phyloP scores from a whole-genome alignment of 2,888 invertebrate species.

The Ectemnius cavifrons region DNA sequence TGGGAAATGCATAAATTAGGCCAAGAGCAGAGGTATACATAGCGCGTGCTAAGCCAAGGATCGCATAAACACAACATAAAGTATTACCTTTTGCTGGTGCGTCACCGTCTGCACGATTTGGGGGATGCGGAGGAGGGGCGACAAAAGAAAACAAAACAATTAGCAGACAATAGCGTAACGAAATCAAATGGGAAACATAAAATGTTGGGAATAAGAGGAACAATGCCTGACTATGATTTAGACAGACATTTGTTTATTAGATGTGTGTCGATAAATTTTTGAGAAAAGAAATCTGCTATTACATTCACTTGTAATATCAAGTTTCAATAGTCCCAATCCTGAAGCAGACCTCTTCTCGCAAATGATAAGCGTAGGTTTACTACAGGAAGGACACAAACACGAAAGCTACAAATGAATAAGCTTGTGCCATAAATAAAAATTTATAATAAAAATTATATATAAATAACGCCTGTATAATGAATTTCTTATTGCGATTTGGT shows the following conservation, averaged over 20 bases:
- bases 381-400: slow-evolving; percentile 13
- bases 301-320: too few species aligned
- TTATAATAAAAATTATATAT: too few species aligned
- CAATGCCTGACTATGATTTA: too few species aligned
- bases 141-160: slow-evolving; percentile 68
- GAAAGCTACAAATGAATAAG: slow-evolving; percentile 37
- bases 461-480: too few species aligned
- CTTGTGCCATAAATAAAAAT: slow-evolving; percentile 6
- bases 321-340: not conserved
- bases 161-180: slow-evolving; percentile 70
- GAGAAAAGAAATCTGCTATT: too few species aligned
- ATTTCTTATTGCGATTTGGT: too few species aligned
- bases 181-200: slow-evolving; percentile 56
- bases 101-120: slow-evolving; percentile 74
- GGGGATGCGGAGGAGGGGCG: slow-evolving; percentile 63
- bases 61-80: slow-evolving; percentile 59
- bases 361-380: slow-evolving; percentile 13
- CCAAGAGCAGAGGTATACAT: not conserved
- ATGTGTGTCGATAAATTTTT: too few species aligned
- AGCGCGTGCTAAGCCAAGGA: slow-evolving; percentile 18
- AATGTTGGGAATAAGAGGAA: not conserved
- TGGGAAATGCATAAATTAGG: slow-evolving; percentile 7
- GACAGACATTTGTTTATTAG: too few species aligned
- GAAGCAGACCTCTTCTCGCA: slow-evolving; percentile 13
- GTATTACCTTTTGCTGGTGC: slow-evolving; percentile 73